phyloP scores from a whole-genome alignment of 2,113 vertebrate genomes.

The Pogonocichla stellata region DNA sequence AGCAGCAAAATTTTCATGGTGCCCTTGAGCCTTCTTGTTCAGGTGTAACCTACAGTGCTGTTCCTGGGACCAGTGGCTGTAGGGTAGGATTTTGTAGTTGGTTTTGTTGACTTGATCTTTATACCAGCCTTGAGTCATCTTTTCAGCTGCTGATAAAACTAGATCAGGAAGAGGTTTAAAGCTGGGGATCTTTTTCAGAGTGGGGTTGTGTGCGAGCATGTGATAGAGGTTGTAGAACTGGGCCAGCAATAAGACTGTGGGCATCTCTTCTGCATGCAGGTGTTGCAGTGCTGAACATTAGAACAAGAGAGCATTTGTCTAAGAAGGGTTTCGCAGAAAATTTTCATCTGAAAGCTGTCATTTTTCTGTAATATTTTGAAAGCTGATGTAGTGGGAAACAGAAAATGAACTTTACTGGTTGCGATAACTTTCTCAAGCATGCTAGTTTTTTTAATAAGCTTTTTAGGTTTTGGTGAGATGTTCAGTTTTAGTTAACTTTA shows the following conservation, averaged over 20 bases:
- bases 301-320: not conserved
- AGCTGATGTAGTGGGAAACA: not conserved
- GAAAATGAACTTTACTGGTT: not conserved
- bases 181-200: not conserved
- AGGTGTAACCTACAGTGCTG: not conserved
- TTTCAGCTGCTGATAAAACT: not conserved
- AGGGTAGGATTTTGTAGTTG: not conserved
- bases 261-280: not conserved
- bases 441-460: not conserved
- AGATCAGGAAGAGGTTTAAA: not conserved
- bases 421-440: not conserved
- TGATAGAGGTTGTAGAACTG: not conserved
- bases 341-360: not conserved
- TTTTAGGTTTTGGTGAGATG: not conserved
- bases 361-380: not conserved
- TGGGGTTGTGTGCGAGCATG: not conserved
- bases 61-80: not conserved
- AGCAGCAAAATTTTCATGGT: not conserved
- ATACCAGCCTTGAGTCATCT: not conserved
- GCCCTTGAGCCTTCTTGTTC: not conserved
- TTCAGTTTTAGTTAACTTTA: not conserved
- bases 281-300: not conserved
- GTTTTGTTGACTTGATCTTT: not conserved
- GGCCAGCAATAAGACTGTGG: not conserved
- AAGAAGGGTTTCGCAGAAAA: not conserved